A percentile compares a stretch with the other conserved stretches of the same genome.
phyloP scores from a whole-genome alignment of 2,113 vertebrate genomes.

The Platichthys stellatus region DNA sequence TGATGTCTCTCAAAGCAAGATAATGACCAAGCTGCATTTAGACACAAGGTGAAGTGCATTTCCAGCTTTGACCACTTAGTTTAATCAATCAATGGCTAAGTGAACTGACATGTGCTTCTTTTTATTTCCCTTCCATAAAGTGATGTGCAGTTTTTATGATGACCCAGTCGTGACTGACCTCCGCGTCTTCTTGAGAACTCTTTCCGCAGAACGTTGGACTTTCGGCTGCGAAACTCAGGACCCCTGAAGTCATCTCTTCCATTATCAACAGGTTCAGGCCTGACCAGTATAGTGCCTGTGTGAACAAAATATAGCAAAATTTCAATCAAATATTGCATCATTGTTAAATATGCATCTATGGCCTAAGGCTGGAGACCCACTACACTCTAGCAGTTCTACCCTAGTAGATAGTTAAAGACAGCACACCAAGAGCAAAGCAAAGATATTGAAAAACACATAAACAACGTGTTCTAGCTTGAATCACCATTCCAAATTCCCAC shows the following conservation, averaged over 20 bases:
- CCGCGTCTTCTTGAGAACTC: conserved; percentile 90
- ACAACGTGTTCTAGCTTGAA: too few species aligned
- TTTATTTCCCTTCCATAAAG: not conserved
- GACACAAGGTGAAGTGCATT: too few species aligned
- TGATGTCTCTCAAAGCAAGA: not conserved
- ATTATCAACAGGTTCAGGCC: conserved; percentile 94
- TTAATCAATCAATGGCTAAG: not conserved
- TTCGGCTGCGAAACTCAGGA: conserved; percentile 94
- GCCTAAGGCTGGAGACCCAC: not conserved
- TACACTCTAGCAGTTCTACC: not conserved
- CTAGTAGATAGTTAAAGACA: too few species aligned
- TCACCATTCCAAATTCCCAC: too few species aligned
- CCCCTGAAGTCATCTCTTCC: conserved; percentile 98
- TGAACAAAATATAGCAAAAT: conserved; percentile 1
- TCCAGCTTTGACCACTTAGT: too few species aligned
- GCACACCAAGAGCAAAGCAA: too few species aligned
- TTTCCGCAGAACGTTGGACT: conserved; percentile 87
- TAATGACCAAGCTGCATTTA: conserved; percentile 1
- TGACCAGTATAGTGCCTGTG: conserved; percentile 93
- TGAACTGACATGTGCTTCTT: not conserved
- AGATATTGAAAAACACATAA: too few species aligned
- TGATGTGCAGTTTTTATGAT: not conserved
- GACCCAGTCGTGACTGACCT: conserved; percentile 81
- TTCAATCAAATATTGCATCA: not conserved
- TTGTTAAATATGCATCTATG: not conserved